A percentile compares a stretch with the other conserved stretches of the same genome.
Evolutionary conservation across 2,888 invertebrate genomes (phyloP).

Genomic region (Eugnorisma glareosa): DNA sequence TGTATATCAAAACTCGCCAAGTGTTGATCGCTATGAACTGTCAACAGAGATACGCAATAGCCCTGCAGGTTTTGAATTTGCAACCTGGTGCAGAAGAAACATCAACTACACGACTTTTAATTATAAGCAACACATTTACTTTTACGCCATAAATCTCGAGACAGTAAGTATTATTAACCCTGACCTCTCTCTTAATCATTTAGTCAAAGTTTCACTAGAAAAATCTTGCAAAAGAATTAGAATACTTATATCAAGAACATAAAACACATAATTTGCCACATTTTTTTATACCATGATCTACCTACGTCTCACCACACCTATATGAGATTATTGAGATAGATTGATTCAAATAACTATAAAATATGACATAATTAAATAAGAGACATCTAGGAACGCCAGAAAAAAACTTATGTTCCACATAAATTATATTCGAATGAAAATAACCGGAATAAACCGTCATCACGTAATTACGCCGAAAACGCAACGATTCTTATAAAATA

Average conservation of each 20-base stretch:
- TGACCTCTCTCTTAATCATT: background rate
- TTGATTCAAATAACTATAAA: constrained; percentile 40
- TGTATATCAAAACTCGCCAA: too few species aligned
- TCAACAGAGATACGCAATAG: too few species aligned
- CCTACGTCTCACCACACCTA: constrained; percentile 6
- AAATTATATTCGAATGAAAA: constrained; percentile 39
- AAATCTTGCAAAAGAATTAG: background rate
- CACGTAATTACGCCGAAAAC: constrained; percentile 6
- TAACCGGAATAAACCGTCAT: constrained; percentile 17
- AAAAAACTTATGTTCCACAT: constrained; percentile 21
- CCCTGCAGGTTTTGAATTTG: background rate
- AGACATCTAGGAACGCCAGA: background rate
- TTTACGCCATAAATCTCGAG: background rate
- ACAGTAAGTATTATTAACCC: background rate
- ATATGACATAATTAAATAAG: constrained; percentile 35
- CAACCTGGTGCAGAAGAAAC: background rate
- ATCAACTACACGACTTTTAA: background rate
- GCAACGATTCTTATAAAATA: constrained; percentile 8
- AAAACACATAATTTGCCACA: constrained; percentile 22
- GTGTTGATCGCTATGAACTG: too few species aligned
- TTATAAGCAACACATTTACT: too few species aligned
- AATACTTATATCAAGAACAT: constrained; percentile 8
- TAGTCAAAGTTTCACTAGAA: background rate
- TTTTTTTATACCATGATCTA: constrained; percentile 14
- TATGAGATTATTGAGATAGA: background rate